A percentile compares a stretch with the other conserved stretches of the same genome.
Conservation (phyloP, 2,888 invertebrate genomes). For the Laothoe populi region DNA sequence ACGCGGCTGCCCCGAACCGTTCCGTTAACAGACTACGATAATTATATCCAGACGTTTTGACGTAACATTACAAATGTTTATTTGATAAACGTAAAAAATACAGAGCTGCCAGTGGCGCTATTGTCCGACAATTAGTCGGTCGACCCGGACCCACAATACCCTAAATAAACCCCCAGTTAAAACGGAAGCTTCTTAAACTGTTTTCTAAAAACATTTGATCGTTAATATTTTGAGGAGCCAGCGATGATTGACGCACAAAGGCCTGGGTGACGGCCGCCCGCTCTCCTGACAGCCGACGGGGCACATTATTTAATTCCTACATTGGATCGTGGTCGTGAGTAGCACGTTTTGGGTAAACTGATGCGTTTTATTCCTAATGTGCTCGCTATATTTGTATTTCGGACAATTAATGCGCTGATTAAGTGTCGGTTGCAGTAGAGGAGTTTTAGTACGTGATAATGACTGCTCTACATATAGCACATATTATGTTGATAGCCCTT, state of each 20-base stretch:
- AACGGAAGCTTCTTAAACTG: conserved; percentile 82
- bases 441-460: neutral
- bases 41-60: conserved; percentile 53
- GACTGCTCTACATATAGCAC: neutral
- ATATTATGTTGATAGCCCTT: too few species aligned
- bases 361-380: conserved; percentile 16
- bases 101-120: conserved; percentile 38
- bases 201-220: conserved; percentile 80
- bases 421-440: neutral
- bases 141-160: conserved; percentile 75
- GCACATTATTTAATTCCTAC: conserved; percentile 38
- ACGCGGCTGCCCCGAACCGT: conserved; percentile 44
- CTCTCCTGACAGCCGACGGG: conserved; percentile 26
- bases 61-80: conserved; percentile 69
- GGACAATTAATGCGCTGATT: conserved; percentile 22
- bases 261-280: conserved; percentile 41
- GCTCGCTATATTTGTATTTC: conserved; percentile 11
- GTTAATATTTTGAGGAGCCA: conserved; percentile 64
- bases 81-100: conserved; percentile 61
- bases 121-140: conserved; percentile 66
- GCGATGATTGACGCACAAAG: conserved; percentile 60
- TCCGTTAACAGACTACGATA: conserved; percentile 55
- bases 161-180: conserved; percentile 68
- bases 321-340: conserved; percentile 34
- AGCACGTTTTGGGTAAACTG: conserved; percentile 23